phyloP scores from a whole-genome alignment of 1,140 invertebrate genomes.

The Cecropterus lyciades region DNA sequence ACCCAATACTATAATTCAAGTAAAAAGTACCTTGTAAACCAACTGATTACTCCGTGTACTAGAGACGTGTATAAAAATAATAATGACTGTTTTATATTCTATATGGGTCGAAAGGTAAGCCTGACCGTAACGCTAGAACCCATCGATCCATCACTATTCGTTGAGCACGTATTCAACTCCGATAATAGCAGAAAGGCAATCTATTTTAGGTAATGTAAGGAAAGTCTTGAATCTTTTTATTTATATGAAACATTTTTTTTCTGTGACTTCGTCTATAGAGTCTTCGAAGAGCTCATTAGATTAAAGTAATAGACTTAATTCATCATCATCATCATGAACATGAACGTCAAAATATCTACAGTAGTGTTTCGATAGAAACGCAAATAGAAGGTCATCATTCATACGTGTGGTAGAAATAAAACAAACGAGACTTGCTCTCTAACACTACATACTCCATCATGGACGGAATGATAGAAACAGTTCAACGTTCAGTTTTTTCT shows the following conservation, averaged over 20 bases:
- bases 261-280: no score
- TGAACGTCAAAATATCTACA: no score
- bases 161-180: slow-evolving; percentile 23
- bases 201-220: slow-evolving; percentile 7
- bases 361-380: not conserved
- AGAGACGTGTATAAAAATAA: not conserved
- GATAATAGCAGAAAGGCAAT: slow-evolving; percentile 19
- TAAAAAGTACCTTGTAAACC: no score
- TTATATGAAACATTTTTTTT: no score
- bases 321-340: no score
- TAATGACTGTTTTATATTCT: slow-evolving; percentile 10
- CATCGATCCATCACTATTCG: slow-evolving; percentile 24
- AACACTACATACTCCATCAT: not conserved
- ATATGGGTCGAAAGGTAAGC: not conserved
- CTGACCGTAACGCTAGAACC: slow-evolving; percentile 4
- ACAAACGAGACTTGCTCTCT: not conserved
- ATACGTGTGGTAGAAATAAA: not conserved
- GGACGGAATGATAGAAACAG: slow-evolving; percentile 1
- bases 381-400: not conserved
- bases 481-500: not conserved
- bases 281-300: no score
- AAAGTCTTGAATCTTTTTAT: slow-evolving; percentile 7
- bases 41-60: no score
- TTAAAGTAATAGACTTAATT: no score
- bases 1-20: no score